Base-by-base conservation (phyloP, 2,113 vertebrate genomes). In the Pelvicachromis taeniatus region DNA sequence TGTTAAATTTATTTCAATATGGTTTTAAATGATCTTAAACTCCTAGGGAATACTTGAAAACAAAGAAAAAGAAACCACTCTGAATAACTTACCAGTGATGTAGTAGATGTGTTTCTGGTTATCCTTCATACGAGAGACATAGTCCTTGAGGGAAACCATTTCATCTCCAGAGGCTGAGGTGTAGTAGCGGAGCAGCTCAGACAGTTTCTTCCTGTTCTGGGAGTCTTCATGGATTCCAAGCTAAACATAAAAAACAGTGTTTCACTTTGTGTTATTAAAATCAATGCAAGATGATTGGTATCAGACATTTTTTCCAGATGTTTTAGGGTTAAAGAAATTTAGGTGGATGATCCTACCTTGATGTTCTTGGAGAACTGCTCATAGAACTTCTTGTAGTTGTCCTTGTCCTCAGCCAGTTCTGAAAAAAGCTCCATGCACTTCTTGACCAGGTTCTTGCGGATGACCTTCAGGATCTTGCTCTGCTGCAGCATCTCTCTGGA, bases 341-440 rank as follows among this genome's bases (percentile, higher is more conserved):
- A 12, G 19, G 7, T 13, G 6, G 14, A 33, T 78, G 3, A 63
- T 23, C 11, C 88, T 35, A 99, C 98, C 97, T 99, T 99, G 14
- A 99, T 97, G 42, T 99, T 99, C 93, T 99, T 99, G 7, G 98
- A 99, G 80, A 99, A 99, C 89, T 99, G 98, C 85, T 99, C 98
- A 0, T 99, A 99, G 33, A 91, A 97, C 68, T 99, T 99, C 11
- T 99, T 99, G 92, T 99, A 99, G 91, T 99, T 99, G 83, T 99
- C 99, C 89, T 97, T 99, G 93, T 99, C 98, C 82, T 99, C 99
- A 0, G 97, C 85, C 29, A 99, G 80, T 78, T 99, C 98, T 1
- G 96, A 96, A 92, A 99, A 99, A 3, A 99, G 97, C 12, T 99
- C 99, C 23, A 99, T 61, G 84, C 98, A 99, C 89, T 99, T 99